Base-by-base conservation (phyloP, 2,888 invertebrate genomes). In the Epinotia bilunana region DNA sequence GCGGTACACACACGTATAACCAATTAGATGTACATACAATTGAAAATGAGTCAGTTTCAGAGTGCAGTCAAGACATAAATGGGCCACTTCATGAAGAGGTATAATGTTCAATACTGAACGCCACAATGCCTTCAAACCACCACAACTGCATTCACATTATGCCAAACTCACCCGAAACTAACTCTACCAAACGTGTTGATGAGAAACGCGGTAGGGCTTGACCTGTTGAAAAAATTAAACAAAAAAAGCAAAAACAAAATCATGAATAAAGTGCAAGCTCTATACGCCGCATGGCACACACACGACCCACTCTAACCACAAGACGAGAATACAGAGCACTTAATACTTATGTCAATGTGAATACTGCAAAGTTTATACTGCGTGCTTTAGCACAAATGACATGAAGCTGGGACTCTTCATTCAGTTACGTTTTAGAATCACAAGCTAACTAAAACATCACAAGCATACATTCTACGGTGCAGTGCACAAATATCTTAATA, bases 121-220 rank as follows among this genome's bases (percentile, higher is more conserved):
- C 87, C 93, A 94, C 93, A 92, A 92, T 93, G 92, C 93, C 91
- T 85, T 89, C 87, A 92, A 91, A 91, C 90, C 92, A 92, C 91
- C 92, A 92, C 87, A 90, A 90, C 88, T 84, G 90, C 91, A 92
- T 90, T 93, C 92, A 87, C 87, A 89, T 91, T 91, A 92, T 91
- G 90, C 88, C 90, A 91, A 91, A 96, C 96, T 95, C 96, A 96
- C 96, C 96, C 96, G 92, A 96, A 95, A 92, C 95, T 95, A 93
- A 95, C 95, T 94, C 95, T 94, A 94, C 95, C 94, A 92, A 96
- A 95, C 91, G 95, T 95, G 95, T 96, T 95, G 95, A 95, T 95
- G 94, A 96, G 94, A 95, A 96, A 95, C 94, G 95, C 95, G 91
- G 95, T 95, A 91, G 95, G 95, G 93, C 95, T 95, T 95, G 95